Conservation (phyloP, 2,797 vertebrate genomes). For the Ambastaia sidthimunki region DNA sequence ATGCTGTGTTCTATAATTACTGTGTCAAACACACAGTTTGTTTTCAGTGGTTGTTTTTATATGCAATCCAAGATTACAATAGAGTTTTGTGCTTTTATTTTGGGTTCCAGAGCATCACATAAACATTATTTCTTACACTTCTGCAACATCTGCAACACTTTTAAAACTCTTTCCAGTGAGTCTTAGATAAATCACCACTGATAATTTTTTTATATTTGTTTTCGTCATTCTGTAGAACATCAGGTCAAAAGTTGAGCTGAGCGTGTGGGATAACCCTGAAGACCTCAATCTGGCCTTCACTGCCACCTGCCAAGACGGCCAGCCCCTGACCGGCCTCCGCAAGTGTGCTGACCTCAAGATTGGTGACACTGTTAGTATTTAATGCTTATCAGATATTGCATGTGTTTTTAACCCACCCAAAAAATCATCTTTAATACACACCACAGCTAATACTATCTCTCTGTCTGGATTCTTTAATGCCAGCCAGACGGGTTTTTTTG, state of each 20-base stretch:
- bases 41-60: conserved; percentile 6
- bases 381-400: not conserved
- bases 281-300: conserved; percentile 91
- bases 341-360: conserved; percentile 94
- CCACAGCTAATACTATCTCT: not conserved
- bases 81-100: not conserved
- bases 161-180: not conserved
- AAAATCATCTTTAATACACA: not conserved
- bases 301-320: conserved; percentile 92
- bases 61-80: not conserved
- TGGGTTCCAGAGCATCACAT: not conserved
- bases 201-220: conserved; percentile 18
- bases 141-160: not conserved
- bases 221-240: conserved; percentile 82
- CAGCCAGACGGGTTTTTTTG: not conserved
- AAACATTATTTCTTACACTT: not conserved
- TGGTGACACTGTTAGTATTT: conserved; percentile 90
- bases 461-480: not conserved
- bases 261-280: conserved; percentile 92
- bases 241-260: conserved; percentile 95
- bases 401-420: not conserved
- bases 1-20: not conserved
- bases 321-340: conserved; percentile 85
- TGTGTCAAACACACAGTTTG: not conserved
- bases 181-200: conserved; percentile 17